Percentiles rank a stretch among this genome's conserved stretches.
phyloP scores from a whole-genome alignment of 2,797 vertebrate species.

The Malurus splendens region DNA sequence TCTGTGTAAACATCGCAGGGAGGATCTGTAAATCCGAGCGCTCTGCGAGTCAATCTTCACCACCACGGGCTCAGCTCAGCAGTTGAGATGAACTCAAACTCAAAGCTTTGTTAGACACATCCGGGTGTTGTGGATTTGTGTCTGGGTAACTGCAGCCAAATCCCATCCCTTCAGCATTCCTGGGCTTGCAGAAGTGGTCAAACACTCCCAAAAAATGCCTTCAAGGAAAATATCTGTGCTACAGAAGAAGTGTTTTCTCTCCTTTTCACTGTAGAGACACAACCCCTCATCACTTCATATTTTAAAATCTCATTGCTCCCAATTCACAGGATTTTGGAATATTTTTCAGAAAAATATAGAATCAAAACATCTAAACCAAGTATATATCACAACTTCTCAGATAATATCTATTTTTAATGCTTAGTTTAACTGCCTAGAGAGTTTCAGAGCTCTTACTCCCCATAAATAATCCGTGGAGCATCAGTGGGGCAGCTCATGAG shows the following conservation, averaged over 20 bases:
- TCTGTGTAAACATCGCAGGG: slow-evolving; percentile 38
- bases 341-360: background rate
- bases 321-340: background rate
- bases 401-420: background rate
- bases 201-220: background rate
- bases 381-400: background rate
- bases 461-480: accelerated
- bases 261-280: background rate
- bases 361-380: background rate
- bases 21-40: slow-evolving; percentile 29
- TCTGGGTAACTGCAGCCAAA: accelerated
- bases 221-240: background rate
- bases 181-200: background rate
- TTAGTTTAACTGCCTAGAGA: background rate
- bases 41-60: slow-evolving; percentile 52
- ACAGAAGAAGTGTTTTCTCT: background rate
- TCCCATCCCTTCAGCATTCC: background rate
- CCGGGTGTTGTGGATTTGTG: background rate
- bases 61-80: background rate
- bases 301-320: background rate
- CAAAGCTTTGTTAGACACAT: background rate
- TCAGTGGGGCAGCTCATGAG: background rate
- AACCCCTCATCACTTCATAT: background rate
- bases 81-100: slow-evolving; percentile 3
- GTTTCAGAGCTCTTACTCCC: background rate